A percentile compares a stretch with the other conserved stretches of the same genome.
Conservation (phyloP, 2,888 invertebrate species). For the Liopterus haemorrhoidalis region DNA sequence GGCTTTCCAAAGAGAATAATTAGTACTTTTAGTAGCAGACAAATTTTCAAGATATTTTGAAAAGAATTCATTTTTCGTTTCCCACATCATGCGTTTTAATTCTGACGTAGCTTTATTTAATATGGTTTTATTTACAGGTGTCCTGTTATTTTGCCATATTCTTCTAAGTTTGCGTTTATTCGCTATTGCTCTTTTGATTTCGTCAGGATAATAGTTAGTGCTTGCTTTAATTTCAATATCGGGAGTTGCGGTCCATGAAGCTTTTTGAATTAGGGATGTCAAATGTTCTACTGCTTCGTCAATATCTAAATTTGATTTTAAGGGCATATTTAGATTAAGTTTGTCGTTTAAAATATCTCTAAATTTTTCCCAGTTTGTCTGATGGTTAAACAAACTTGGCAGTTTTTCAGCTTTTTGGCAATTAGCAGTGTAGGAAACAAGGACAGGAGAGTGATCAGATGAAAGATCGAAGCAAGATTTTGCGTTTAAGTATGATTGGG, state of each 20-base stretch:
- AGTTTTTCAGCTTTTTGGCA: conserved; percentile 17
- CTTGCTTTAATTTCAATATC: too few relatives aligned
- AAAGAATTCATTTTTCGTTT: too few relatives aligned
- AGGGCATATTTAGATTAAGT: too few relatives aligned
- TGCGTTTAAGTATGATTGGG: conserved; percentile 5
- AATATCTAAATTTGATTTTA: conserved; percentile 19
- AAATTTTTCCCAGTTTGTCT: conserved; percentile 18
- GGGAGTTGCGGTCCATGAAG: too few relatives aligned
- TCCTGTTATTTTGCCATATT: conserved; percentile 16
- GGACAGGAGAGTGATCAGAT: conserved; percentile 13
- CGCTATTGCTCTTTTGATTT: too few relatives aligned
- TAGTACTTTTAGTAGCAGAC: background rate
- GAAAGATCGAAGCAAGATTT: conserved; percentile 27
- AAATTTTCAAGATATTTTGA: background rate
- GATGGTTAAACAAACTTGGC: conserved; percentile 7
- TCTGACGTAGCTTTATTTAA: conserved; percentile 20
- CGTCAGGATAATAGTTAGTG: too few relatives aligned
- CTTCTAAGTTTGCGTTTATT: too few relatives aligned
- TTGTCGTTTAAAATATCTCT: too few relatives aligned
- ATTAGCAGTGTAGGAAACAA: conserved; percentile 1
- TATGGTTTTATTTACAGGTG: conserved; percentile 19
- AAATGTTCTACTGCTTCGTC: conserved; percentile 21
- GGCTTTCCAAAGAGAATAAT: conserved; percentile 4
- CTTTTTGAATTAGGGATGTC: conserved; percentile 14
- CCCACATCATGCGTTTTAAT: conserved; percentile 14